phyloP scores from a whole-genome alignment of 2,888 invertebrate species.

The Pardosa pseudoannulata region DNA sequence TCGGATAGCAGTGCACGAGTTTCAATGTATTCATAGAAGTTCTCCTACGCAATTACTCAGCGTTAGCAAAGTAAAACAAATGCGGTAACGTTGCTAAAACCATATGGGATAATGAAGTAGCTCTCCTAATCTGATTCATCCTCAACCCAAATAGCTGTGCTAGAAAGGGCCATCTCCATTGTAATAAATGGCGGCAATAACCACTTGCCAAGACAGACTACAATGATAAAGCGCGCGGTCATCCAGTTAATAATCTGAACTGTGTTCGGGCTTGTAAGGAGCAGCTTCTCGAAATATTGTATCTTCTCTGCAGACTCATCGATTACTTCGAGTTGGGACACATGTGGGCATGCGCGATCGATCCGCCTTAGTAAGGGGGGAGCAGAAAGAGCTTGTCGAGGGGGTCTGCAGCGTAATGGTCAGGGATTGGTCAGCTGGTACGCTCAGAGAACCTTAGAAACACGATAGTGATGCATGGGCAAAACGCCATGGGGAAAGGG shows the following conservation, averaged over 20 bases:
- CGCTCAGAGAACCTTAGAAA: background rate
- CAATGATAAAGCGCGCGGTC: conserved; percentile 34
- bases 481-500: background rate
- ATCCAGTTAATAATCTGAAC: conserved; percentile 35
- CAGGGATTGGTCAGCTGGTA: conserved; percentile 51
- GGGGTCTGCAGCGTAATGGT: conserved; percentile 21
- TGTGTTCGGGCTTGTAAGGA: background rate
- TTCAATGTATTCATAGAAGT: too few relatives aligned
- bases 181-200: conserved; percentile 20
- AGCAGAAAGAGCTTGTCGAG: conserved; percentile 23
- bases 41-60: too few relatives aligned
- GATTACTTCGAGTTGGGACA: conserved; percentile 49
- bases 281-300: conserved; percentile 57
- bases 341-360: conserved; percentile 39
- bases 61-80: too few relatives aligned
- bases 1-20: too few relatives aligned
- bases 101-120: too few relatives aligned
- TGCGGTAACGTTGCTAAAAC: too few relatives aligned
- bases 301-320: conserved; percentile 50
- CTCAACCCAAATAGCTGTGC: too few relatives aligned
- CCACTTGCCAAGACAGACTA: background rate
- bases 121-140: too few relatives aligned
- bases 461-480: conserved; percentile 7
- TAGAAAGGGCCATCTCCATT: background rate
- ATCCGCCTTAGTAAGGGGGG: conserved; percentile 30